Evolutionary conservation across 2,113 vertebrate species (phyloP), one percentile per base, ranked within the genome.

Genomic region (Microcebus jonahi): DNA sequence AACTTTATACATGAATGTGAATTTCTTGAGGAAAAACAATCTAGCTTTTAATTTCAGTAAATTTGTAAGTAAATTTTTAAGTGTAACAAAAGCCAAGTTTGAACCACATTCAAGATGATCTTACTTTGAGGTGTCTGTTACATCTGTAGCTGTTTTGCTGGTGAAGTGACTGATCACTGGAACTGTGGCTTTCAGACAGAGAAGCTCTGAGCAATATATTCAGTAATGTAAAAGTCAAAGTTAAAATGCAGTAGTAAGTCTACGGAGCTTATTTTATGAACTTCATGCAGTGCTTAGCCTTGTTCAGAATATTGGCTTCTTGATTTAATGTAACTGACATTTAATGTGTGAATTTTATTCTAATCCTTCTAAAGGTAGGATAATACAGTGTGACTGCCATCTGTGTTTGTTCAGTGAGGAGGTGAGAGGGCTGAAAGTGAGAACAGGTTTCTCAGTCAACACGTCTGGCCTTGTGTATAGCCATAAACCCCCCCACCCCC

Each of bases 171-270:
- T 96, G 85, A 81, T 45, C 53, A 59, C 3, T 48, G 1, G 11
- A 61, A 23, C 25, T 91, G 20, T 42, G 76, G 39, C 61, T 93
- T 88, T 88, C 17, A 31, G 36, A 48, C 20, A 42, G 6, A 86
- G 73, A 65, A 80, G 36, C 31, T 71, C 59, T 93, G 83, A 21
- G n/a, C 11, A 97, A 63, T 61, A 36, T 95, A 77, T 95, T 83
- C 61, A 45, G 31, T 63, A 75, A 82, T 80, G 90, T 91, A 85
- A 75, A 92, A 93, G 29, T 63, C 36, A 75, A 36, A 73, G 45
- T 91, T 89, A 94, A 95, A 85, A 86, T 63, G 15, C 50, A 82
- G 36, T 23, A 65, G 17, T 91, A 81, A 94, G 84, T 76, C 83
- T 39, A 2, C 29, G 25, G 27, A 84, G 36, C 71, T 89, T 92